Evolutionary conservation across 1,140 invertebrate genomes (phyloP).

Genomic region (Akabosia matsudoensis): DNA sequence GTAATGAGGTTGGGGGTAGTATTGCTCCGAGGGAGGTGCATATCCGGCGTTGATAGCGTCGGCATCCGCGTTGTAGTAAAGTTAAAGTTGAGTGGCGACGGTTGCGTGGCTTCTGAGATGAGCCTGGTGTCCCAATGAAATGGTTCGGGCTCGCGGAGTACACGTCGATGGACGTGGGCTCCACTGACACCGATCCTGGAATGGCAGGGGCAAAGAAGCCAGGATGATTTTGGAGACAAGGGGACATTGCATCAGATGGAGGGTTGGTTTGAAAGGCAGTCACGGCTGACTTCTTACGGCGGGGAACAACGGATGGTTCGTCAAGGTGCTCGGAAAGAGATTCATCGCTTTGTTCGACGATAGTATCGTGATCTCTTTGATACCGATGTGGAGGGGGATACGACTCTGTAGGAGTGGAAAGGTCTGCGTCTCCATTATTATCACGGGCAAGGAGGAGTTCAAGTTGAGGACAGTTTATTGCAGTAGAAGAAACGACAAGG

Average conservation of each 20-base stretch:
- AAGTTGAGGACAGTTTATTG: slow-evolving; percentile 51
- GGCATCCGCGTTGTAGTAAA: slow-evolving; percentile 44
- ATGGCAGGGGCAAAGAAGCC: not conserved
- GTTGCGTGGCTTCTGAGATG: slow-evolving; percentile 16
- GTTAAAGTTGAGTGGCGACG: slow-evolving; percentile 40
- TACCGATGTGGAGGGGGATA: not conserved
- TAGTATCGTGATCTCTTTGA: slow-evolving; percentile 37
- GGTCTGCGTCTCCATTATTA: not conserved
- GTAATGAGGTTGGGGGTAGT: slow-evolving; percentile 11
- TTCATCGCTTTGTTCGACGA: slow-evolving; percentile 35
- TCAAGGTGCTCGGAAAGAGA: slow-evolving; percentile 11
- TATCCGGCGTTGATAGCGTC: slow-evolving; percentile 37
- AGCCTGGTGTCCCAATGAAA: not conserved
- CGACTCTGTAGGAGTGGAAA: not conserved
- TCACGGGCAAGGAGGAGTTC: slow-evolving; percentile 56
- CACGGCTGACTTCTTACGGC: too few relatives aligned
- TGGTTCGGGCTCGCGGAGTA: not conserved
- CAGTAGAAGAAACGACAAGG: slow-evolving; percentile 52
- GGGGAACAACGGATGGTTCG: not conserved
- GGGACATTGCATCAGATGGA: too few relatives aligned
- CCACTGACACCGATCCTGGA: not conserved
- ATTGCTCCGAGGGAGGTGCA: not conserved
- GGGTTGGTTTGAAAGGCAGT: too few relatives aligned
- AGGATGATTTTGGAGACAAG: not conserved
- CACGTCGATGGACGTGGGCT: slow-evolving; percentile 9